Base-by-base conservation (phyloP, 2,113 vertebrate species). In the Pluvialis apricaria region DNA sequence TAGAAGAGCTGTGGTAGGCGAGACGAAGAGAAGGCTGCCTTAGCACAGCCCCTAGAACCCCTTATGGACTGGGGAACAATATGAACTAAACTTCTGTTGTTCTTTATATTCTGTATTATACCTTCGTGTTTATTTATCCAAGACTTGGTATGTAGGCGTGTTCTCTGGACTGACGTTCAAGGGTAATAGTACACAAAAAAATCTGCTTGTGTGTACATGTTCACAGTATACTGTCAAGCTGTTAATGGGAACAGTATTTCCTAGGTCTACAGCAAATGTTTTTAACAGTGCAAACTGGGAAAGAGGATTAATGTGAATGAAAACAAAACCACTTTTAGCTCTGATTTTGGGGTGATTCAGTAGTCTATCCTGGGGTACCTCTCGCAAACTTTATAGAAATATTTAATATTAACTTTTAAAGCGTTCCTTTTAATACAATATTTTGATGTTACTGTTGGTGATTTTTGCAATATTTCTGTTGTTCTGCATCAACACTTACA, bases 171-270 rank as follows among this genome's bases (percentile, higher is more conserved):
- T 93, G 73, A 19, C 0, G 8, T 73, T 84, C 58, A 12, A 34
- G 78, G 57, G 44, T 84, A 45, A 44, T 8, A 20, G 60, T 15
- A 22, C 72, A 79, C 21, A 38, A 32, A 62, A 82, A 88, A 75
- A 89, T 36, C 80, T 84, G 29, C 64, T 61, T 7, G 2, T 71
- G 64, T 78, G 88, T 62, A 34, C 42, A 4, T 5, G 5, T 45
- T 81, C 61, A 21, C 77, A 47, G 85, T 6, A 21, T 5, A 0
- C 60, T 69, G 64, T n/a, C 81, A 86, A 28, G 65, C 73, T 90
- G 54, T 32, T 66, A 47, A 93, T 79, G 83, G 83, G 49, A 89
- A 38, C 49, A 57, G 36, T 6, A 80, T 80, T 94, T 97, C 55
- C 64, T 25, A 14, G 32, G n/a, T 68, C 55, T 54, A 2, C 65